Evolutionary conservation across 2,113 vertebrate species (phyloP).

Genomic region (Pituophis catenifer): DNA sequence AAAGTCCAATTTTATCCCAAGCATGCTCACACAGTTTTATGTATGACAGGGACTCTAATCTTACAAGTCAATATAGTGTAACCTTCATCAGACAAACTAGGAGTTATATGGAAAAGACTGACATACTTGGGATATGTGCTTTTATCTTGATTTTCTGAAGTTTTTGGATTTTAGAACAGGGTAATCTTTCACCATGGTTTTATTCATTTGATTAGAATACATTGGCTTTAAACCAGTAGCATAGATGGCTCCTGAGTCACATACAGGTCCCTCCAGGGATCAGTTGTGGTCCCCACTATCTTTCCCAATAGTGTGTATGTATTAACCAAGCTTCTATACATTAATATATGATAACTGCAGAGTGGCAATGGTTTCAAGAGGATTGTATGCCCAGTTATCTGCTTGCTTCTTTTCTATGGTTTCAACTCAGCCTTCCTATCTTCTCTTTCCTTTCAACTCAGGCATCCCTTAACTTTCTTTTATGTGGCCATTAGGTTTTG

Average conservation of each 20-base stretch:
- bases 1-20: neutral
- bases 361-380: neutral
- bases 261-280: neutral
- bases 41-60: neutral
- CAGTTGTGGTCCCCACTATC: neutral
- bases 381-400: neutral
- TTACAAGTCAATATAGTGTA: neutral
- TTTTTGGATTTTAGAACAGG: neutral
- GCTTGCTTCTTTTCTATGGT: neutral
- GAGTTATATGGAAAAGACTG: neutral
- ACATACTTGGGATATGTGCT: neutral
- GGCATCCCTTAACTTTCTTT: neutral
- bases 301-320: neutral
- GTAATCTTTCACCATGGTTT: neutral
- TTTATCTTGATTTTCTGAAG: neutral
- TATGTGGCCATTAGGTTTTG: neutral
- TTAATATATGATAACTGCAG: neutral
- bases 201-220: neutral
- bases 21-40: neutral
- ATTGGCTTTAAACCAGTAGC: neutral
- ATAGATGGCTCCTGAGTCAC: neutral
- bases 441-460: neutral
- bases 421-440: neutral
- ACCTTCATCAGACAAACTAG: neutral
- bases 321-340: neutral